Conservation (phyloP, 2,888 invertebrate genomes). For the Sesia bembeciformis region DNA sequence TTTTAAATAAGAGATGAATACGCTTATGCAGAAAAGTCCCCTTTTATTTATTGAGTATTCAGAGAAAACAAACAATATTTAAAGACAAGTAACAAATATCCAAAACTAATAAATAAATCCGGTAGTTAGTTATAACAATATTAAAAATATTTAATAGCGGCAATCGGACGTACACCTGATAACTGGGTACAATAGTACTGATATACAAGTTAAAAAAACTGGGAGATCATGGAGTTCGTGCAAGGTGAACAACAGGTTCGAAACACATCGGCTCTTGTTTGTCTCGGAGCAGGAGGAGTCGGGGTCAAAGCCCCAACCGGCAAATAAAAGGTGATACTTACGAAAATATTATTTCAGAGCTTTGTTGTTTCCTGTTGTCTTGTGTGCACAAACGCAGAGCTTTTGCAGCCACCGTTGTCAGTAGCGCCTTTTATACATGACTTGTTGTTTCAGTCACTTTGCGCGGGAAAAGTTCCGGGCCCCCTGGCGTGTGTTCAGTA, state of each 20-base stretch:
- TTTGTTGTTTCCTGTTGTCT: neutral
- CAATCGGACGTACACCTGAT: too few species aligned
- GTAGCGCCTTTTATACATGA: conserved; percentile 28
- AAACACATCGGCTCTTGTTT: conserved; percentile 36
- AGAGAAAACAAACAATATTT: too few species aligned
- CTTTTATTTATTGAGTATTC: too few species aligned
- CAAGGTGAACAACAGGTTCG: conserved; percentile 54
- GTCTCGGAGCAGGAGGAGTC: conserved; percentile 22
- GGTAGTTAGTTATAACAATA: too few species aligned
- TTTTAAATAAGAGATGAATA: too few species aligned
- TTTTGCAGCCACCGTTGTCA: conserved; percentile 25
- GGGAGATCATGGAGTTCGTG: conserved; percentile 18
- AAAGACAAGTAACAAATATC: too few species aligned
- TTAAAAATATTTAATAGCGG: too few species aligned
- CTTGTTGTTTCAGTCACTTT: conserved; percentile 47
- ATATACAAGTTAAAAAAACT: neutral
- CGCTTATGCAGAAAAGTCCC: too few species aligned
- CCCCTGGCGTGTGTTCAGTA: conserved; percentile 53
- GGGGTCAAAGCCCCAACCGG: conserved; percentile 34
- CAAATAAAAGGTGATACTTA: conserved; percentile 27
- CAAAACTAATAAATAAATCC: too few species aligned
- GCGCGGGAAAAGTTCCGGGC: conserved; percentile 37
- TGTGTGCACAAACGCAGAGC: conserved; percentile 2
- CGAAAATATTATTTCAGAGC: conserved; percentile 48
- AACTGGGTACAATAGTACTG: too few species aligned